Conservation (phyloP, 2,113 vertebrate genomes). For the Gasterosteus aculeatus region DNA sequence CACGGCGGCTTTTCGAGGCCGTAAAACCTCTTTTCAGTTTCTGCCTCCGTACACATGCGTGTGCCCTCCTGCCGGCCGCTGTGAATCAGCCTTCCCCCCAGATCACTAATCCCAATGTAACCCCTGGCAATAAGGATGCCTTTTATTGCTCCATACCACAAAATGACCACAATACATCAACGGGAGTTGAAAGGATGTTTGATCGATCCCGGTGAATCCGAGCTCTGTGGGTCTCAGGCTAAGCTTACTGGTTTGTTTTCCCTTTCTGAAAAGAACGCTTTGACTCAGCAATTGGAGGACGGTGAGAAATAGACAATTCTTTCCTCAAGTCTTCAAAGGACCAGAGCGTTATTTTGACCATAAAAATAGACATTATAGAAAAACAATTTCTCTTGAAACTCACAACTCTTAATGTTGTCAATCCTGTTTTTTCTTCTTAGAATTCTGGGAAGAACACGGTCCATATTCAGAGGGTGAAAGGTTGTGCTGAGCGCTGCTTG, state of each 20-base stretch:
- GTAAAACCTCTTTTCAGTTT: neutral
- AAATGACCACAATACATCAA: constrained; percentile 51
- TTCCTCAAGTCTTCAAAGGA: neutral
- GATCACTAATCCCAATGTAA: constrained; percentile 44
- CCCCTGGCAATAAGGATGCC: constrained; percentile 26
- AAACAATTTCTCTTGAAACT: neutral
- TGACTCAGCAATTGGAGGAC: neutral
- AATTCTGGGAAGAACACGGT: neutral
- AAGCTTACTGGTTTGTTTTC: constrained; percentile 22
- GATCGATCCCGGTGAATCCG: constrained; percentile 51
- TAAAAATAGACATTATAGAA: neutral
- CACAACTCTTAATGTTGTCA: neutral
- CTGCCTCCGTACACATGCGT: neutral
- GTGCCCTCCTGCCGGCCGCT: constrained; percentile 2
- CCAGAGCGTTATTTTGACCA: neutral
- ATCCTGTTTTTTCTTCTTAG: neutral
- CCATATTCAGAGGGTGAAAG: neutral
- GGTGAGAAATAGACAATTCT: neutral
- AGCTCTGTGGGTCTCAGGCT: constrained; percentile 6
- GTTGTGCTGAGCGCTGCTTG: neutral
- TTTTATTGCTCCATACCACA: constrained; percentile 38
- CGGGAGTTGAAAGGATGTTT: constrained; percentile 42
- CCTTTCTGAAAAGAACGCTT: constrained; percentile 4
- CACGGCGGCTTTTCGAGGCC: neutral
- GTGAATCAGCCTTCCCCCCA: constrained; percentile 27